Percentiles rank a stretch among this genome's conserved stretches.
These are phyloP conservation scores for Octonoba sinensis DNA, from an alignment of 2,888 invertebrate species.

Conservation along the genomic window DNA sequence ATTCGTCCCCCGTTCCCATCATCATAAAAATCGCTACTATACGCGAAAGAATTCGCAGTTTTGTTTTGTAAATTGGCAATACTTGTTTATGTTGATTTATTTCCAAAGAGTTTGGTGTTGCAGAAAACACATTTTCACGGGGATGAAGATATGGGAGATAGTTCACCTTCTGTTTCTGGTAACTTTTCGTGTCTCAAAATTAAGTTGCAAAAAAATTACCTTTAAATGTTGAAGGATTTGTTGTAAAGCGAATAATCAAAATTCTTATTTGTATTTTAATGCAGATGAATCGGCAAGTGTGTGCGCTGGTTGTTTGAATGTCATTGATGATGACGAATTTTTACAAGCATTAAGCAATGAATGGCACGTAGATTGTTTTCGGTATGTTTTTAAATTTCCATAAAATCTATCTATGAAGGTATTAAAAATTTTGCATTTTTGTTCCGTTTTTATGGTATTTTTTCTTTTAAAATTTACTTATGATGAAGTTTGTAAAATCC, in stretches of 20 bases:
- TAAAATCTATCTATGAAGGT: not conserved
- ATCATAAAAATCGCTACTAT: too few species aligned
- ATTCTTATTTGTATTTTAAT: constrained; percentile 16
- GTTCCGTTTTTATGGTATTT: not conserved
- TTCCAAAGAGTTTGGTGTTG: too few species aligned
- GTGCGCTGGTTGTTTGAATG: constrained; percentile 83
- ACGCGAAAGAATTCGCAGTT: too few species aligned
- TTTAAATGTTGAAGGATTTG: not conserved
- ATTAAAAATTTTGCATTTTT: not conserved
- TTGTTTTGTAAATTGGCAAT: too few species aligned
- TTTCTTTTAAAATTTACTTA: too few species aligned
- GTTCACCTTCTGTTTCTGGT: constrained; percentile 57
- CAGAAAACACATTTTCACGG: constrained; percentile 9
- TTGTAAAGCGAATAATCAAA: constrained; percentile 1
- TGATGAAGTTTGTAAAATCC: too few species aligned
- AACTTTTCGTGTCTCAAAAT: constrained; percentile 21
- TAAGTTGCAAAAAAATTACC: not conserved
- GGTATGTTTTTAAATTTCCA: constrained; percentile 73
- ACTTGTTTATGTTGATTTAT: too few species aligned
- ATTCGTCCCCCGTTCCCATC: too few species aligned
- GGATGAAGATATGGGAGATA: constrained; percentile 62
- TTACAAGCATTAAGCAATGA: constrained; percentile 85
- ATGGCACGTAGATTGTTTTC: constrained; percentile 91
- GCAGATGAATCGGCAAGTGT: constrained; percentile 67
- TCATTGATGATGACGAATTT: constrained; percentile 82